A percentile compares a stretch with the other conserved stretches of the same genome.
Evolutionary conservation across 2,888 invertebrate genomes (phyloP).

Genomic region (Chymomyza fuscimana): DNA sequence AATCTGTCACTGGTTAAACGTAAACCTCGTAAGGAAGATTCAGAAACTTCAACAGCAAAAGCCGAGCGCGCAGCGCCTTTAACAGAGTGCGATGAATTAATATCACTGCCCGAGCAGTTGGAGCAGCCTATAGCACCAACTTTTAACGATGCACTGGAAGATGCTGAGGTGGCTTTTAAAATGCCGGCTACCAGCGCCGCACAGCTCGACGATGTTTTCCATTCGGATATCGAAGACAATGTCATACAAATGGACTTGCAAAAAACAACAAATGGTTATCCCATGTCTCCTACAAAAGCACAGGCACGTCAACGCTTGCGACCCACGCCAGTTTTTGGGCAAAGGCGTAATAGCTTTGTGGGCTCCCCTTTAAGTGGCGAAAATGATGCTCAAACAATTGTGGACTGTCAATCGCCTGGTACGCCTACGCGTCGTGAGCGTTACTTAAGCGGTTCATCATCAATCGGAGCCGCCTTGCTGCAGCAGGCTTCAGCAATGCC

Average conservation of each 20-base stretch:
- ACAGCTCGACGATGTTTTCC: slow-evolving; percentile 66
- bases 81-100: slow-evolving; percentile 17
- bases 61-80: slow-evolving; percentile 1
- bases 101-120: slow-evolving; percentile 4
- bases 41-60: not conserved
- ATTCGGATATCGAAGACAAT: slow-evolving; percentile 75
- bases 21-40: slow-evolving; percentile 53
- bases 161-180: slow-evolving; percentile 66
- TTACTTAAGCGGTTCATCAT: slow-evolving; percentile 68
- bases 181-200: slow-evolving; percentile 55
- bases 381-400: not conserved
- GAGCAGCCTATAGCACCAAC: not conserved
- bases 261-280: slow-evolving; percentile 58
- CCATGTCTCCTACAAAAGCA: slow-evolving; percentile 81
- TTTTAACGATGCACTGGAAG: slow-evolving; percentile 10
- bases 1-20: slow-evolving; percentile 80
- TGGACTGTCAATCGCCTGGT: slow-evolving; percentile 55
- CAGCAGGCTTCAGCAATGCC: slow-evolving; percentile 46
- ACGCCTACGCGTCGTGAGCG: slow-evolving; percentile 68
- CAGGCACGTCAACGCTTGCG: slow-evolving; percentile 85
- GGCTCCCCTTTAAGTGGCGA: slow-evolving; percentile 56
- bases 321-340: slow-evolving; percentile 85
- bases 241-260: slow-evolving; percentile 77
- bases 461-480: slow-evolving; percentile 31
- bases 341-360: slow-evolving; percentile 84